These are phyloP conservation scores for Toxotes lorentzi DNA, from an alignment of 2,797 vertebrate genomes.

Conservation along the genomic window DNA sequence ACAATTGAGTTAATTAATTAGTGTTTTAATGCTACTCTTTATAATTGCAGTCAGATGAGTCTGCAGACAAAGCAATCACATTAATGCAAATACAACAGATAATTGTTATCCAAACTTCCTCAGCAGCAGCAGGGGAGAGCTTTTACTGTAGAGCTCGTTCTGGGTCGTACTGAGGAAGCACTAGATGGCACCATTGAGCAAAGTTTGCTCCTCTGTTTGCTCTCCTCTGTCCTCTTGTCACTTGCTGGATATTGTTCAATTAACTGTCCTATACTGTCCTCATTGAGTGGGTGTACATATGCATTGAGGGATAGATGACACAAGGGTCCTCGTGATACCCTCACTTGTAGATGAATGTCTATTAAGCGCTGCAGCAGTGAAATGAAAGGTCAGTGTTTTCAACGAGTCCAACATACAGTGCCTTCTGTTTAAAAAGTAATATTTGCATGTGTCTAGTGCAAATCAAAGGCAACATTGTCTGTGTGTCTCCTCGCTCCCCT, in stretches of 20 bases:
- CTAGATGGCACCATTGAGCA: slow-evolving; percentile 89
- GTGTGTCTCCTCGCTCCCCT: slow-evolving; percentile 49
- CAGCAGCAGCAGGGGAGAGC: slow-evolving; percentile 57
- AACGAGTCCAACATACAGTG: slow-evolving; percentile 56
- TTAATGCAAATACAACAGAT: slow-evolving; percentile 87
- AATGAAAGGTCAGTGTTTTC: slow-evolving; percentile 72
- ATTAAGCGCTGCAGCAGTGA: slow-evolving; percentile 57
- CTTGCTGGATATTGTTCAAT: slow-evolving; percentile 76
- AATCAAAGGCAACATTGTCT: slow-evolving; percentile 72
- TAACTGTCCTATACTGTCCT: slow-evolving; percentile 74
- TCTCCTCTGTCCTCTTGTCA: slow-evolving; percentile 45
- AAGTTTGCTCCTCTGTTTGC: too few species aligned
- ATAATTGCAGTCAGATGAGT: slow-evolving; percentile 87
- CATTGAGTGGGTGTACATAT: slow-evolving; percentile 63
- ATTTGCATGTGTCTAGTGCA: slow-evolving; percentile 70
- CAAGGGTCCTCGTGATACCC: slow-evolving; percentile 61
- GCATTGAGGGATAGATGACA: slow-evolving; percentile 72
- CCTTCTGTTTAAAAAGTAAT: slow-evolving; percentile 71
- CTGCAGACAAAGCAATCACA: slow-evolving; percentile 86
- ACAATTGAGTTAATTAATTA: slow-evolving; percentile 89
- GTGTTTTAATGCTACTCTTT: slow-evolving; percentile 89
- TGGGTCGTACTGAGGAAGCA: slow-evolving; percentile 25
- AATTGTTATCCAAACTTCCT: slow-evolving; percentile 85
- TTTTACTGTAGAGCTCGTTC: slow-evolving; percentile 30
- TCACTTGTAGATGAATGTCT: slow-evolving; percentile 67